Evolutionary conservation across 2,113 vertebrate genomes (phyloP).

Genomic region (Todiramphus chloris): DNA sequence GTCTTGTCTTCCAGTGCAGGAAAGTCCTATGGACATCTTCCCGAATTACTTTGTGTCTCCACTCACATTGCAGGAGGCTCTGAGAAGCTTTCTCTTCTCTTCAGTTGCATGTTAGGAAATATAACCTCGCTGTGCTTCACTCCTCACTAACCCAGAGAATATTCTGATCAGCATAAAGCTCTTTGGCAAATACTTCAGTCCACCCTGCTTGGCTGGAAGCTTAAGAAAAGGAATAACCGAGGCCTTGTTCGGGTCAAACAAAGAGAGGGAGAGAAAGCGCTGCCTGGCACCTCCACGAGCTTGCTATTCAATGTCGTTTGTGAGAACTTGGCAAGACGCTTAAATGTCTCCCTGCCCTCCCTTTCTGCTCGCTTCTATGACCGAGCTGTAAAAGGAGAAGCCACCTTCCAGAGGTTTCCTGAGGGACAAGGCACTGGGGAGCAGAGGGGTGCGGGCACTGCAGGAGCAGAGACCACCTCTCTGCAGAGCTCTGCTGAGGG

Average conservation of each 20-base stretch:
- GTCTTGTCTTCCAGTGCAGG: neutral
- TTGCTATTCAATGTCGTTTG: neutral
- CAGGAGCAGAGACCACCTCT: neutral
- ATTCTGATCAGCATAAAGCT: neutral
- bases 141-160: fast-evolving
- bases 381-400: neutral
- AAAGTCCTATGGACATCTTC: neutral
- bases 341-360: neutral
- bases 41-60: neutral
- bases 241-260: neutral
- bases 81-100: neutral
- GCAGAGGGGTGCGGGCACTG: fast-evolving
- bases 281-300: fast-evolving
- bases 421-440: neutral
- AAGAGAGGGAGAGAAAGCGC: neutral
- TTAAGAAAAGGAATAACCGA: neutral
- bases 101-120: neutral
- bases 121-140: fast-evolving
- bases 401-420: neutral
- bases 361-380: neutral
- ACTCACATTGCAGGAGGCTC: neutral
- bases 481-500: neutral
- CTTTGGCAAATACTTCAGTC: neutral
- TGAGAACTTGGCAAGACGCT: neutral
- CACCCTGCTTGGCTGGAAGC: neutral